Percentiles rank a stretch among this genome's conserved stretches.
These are phyloP conservation scores for Sebastes itinus DNA, from an alignment of 2,797 vertebrate species.

Conservation along the genomic window DNA sequence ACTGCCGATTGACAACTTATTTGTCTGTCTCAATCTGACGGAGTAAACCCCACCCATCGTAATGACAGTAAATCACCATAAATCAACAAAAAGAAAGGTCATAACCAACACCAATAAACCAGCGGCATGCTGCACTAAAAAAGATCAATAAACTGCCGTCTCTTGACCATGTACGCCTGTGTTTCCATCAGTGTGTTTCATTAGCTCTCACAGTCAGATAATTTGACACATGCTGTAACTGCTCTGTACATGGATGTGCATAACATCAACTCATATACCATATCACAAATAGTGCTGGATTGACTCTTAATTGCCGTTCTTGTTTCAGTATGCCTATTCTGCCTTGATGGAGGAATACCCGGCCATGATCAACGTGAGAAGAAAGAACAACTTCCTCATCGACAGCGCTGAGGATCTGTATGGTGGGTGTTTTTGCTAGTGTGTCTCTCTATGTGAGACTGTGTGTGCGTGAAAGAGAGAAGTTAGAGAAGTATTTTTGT, in stretches of 20 bases:
- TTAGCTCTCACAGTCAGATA: neutral
- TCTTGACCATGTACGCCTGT: neutral
- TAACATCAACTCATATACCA: neutral
- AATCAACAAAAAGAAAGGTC: neutral
- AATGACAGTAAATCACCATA: neutral
- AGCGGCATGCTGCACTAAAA: neutral
- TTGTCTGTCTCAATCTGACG: neutral
- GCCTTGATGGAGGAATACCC: conserved; percentile 86
- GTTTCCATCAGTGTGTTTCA: neutral
- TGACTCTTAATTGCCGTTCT: neutral
- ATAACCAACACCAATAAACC: neutral
- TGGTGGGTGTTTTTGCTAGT: conserved; percentile 72
- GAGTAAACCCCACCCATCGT: neutral
- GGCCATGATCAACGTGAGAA: conserved; percentile 87
- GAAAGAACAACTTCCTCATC: conserved; percentile 85
- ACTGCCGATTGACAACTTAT: neutral
- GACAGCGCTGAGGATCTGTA: conserved; percentile 91
- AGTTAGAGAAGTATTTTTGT: neutral
- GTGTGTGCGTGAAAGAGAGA: rapidly evolving
- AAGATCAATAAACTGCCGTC: conserved; percentile 3
- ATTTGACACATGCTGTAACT: neutral
- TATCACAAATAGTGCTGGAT: neutral
- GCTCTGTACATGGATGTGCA: neutral
- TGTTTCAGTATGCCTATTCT: conserved; percentile 89
- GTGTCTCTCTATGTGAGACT: neutral